Base-by-base conservation (phyloP, 2,888 invertebrate genomes). In the Phortica magna region DNA sequence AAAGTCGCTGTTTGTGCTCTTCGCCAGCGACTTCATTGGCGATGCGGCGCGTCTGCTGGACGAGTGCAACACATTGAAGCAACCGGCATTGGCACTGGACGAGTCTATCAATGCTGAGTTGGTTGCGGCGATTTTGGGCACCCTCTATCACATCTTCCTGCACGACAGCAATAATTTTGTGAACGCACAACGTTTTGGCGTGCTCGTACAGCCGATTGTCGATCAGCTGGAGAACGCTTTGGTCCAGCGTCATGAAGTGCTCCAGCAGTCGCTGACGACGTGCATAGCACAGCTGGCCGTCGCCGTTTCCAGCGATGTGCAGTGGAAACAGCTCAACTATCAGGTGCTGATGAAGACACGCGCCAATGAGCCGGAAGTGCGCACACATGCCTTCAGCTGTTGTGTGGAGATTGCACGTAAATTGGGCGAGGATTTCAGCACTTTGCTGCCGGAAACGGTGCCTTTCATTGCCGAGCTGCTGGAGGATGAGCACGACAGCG, bases 391-490 rank as follows among this genome's bases (percentile, higher is more conserved):
- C 0, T 92, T 98, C 59, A 94, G 95, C 80, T 95, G 95, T 79
- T 92, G 97, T 82, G 95, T 96, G 74, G 95, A 95, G 82, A 94
- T 98, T 86, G 97, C 96, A 3, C 94, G 94, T 70, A 97, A 96
- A 89, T 93, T 98, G 1, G 97, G 97, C 3, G 97, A 97, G 90
- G 97, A 97, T 88, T 98, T 97, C 92, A 93, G 97, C 83, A 95
- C 97, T 0, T 93, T 98, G 0, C 91, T 98, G 72, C 98, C 98
- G 0, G 98, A 99, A 90, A 97, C 98, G 5, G 96, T 98, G 79
- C 98, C 98, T 0, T 98, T 98, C 93, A 93, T 99, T 53, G 97
- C 98, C 0, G 98, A 99, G 90, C 93, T 99, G 17, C 93, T 98
- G 83, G 98, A 98, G 93, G 98, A 97, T 88, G 97, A 97, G 81